Evolutionary conservation across 2,113 vertebrate genomes (phyloP).

Genomic region (Zapus hudsonius): DNA sequence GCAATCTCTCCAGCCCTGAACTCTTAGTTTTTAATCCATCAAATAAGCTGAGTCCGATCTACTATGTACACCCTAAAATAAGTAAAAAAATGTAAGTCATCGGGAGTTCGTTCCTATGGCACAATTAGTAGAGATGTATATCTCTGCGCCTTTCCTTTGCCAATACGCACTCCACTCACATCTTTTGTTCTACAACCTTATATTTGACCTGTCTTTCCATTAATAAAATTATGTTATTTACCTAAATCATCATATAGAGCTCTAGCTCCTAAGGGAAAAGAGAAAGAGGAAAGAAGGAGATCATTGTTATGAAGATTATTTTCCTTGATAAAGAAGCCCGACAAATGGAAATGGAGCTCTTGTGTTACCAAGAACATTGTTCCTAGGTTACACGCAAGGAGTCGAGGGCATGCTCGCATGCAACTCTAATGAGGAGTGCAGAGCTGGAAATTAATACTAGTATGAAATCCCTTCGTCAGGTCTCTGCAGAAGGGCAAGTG

Average conservation of each 20-base stretch:
- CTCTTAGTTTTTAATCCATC: background rate
- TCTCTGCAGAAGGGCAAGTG: background rate
- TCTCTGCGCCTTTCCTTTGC: background rate
- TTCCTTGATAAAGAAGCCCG: background rate
- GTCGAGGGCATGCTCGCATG: background rate
- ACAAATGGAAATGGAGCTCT: background rate
- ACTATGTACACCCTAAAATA: background rate
- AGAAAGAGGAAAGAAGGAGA: background rate
- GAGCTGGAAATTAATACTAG: background rate
- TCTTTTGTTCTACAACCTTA: background rate
- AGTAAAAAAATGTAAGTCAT: background rate
- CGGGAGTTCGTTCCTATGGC: background rate
- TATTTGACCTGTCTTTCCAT: background rate
- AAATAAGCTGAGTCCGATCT: background rate
- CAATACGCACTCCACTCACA: background rate
- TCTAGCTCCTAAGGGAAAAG: background rate
- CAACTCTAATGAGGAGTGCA: background rate
- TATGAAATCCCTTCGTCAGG: background rate
- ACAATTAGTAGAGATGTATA: background rate
- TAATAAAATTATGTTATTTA: background rate
- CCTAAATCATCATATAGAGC: background rate
- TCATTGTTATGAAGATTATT: background rate
- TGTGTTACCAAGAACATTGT: background rate
- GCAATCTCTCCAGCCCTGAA: background rate
- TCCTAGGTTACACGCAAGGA: background rate